A percentile compares a stretch with the other conserved stretches of the same genome.
Evolutionary conservation across 2,797 vertebrate genomes (phyloP).

Genomic region (Diplodus puntazzo): DNA sequence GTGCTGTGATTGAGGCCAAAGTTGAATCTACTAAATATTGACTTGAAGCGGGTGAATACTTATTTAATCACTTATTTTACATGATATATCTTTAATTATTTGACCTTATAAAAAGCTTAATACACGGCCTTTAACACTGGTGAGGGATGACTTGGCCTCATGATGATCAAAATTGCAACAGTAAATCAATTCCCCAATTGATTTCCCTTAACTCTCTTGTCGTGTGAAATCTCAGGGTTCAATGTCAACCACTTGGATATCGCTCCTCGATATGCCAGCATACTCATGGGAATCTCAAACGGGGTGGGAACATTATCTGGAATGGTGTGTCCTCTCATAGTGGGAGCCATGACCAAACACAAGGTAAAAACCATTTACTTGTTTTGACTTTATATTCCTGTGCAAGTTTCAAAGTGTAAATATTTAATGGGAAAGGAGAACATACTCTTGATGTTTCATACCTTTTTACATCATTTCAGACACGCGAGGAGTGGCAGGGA

Average conservation of each 20-base stretch:
- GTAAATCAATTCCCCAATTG: background rate
- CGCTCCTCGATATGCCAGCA: conserved; percentile 97
- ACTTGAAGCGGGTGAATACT: too few species aligned
- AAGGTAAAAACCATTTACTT: conserved; percentile 86
- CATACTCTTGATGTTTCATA: background rate
- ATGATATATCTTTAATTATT: too few species aligned
- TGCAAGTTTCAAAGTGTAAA: background rate
- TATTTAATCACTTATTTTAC: too few species aligned
- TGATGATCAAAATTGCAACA: background rate
- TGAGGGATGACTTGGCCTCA: background rate
- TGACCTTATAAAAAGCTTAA: background rate
- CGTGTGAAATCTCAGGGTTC: conserved; percentile 86
- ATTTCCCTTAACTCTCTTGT: background rate
- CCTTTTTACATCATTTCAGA: conserved; percentile 72
- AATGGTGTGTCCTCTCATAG: conserved; percentile 99
- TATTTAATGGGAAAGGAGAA: conserved; percentile 3
- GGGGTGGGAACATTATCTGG: conserved; percentile 98
- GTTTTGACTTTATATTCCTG: background rate
- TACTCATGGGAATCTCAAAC: conserved; percentile 99
- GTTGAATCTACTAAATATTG: too few species aligned
- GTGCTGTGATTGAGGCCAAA: too few species aligned
- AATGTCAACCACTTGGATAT: conserved; percentile 99
- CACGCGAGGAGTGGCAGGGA: conserved; percentile 97
- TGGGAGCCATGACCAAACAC: conserved; percentile 98
- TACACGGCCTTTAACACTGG: background rate